Evolutionary conservation across 2,797 vertebrate species (phyloP).

Genomic region (Antennarius maculatus): DNA sequence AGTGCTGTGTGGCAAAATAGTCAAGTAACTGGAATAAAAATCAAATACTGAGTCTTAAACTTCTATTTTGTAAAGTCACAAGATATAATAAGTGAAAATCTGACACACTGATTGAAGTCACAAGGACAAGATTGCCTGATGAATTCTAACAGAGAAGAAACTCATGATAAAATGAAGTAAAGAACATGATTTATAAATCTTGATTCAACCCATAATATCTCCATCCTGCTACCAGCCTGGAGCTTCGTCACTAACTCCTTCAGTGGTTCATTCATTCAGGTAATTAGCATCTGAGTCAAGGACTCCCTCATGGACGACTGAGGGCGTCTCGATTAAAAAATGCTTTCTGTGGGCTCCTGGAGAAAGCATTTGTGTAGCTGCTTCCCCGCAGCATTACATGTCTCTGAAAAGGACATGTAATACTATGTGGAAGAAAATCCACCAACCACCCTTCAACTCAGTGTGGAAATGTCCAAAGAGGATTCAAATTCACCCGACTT

Average conservation of each 20-base stretch:
- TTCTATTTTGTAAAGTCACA: too few species aligned
- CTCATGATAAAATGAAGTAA: background rate
- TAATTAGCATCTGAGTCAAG: constrained; percentile 46
- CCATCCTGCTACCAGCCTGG: background rate
- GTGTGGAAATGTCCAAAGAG: background rate
- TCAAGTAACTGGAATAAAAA: too few species aligned
- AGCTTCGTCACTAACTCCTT: constrained; percentile 31
- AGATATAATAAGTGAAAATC: too few species aligned
- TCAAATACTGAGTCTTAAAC: too few species aligned
- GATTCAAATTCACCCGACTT: background rate
- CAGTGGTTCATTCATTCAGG: constrained; percentile 25
- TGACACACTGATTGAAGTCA: too few species aligned
- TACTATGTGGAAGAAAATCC: too few species aligned
- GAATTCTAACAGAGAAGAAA: too few species aligned
- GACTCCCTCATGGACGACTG: constrained; percentile 41
- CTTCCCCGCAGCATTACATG: constrained; percentile 6
- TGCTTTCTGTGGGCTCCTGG: constrained; percentile 35
- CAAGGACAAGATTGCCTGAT: too few species aligned
- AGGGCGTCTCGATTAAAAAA: constrained; percentile 31
- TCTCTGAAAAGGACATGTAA: background rate
- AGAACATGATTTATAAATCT: background rate
- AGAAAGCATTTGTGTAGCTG: constrained; percentile 9
- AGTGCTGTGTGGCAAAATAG: too few species aligned
- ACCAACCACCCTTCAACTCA: background rate
- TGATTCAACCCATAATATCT: background rate